These are phyloP conservation scores for Drosophila persimilis DNA, from an alignment of 1,140 invertebrate species.

Conservation along the genomic window DNA sequence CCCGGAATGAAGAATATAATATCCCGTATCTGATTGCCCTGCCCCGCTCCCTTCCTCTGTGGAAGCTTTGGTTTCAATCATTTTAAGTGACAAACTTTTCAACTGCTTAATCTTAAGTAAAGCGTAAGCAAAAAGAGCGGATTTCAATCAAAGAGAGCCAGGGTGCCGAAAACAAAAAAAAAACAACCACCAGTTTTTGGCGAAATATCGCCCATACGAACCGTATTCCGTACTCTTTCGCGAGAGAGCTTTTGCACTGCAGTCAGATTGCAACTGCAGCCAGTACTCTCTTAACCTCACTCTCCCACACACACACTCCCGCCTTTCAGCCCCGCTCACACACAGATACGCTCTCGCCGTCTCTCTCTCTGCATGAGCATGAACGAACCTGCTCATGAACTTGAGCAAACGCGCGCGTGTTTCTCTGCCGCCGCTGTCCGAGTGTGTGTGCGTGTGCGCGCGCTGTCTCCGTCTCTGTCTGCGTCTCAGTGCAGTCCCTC, in stretches of 20 bases:
- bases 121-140: too few relatives aligned
- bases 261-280: slow-evolving; percentile 2
- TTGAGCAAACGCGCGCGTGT: slow-evolving; percentile 66
- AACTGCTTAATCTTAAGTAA: too few relatives aligned
- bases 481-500: slow-evolving; percentile 54
- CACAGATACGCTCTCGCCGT: slow-evolving; percentile 7
- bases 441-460: slow-evolving; percentile 2
- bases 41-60: too few relatives aligned
- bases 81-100: too few relatives aligned
- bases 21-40: too few relatives aligned
- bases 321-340: neutral
- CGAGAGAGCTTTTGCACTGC: neutral
- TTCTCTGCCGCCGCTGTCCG: slow-evolving; percentile 36
- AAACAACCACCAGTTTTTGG: too few relatives aligned
- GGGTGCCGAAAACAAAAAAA: too few relatives aligned
- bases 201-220: neutral
- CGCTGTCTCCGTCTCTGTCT: slow-evolving; percentile 16
- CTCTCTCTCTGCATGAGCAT: slow-evolving; percentile 56
- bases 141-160: too few relatives aligned
- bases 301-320: slow-evolving; percentile 18
- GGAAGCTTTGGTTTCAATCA: too few relatives aligned
- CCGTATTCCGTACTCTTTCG: neutral
- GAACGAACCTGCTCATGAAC: slow-evolving; percentile 79
- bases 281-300: slow-evolving; percentile 20
- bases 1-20: too few relatives aligned